Evolutionary conservation across 2,797 vertebrate species (phyloP).

Genomic region (Megalops cyprinoides): DNA sequence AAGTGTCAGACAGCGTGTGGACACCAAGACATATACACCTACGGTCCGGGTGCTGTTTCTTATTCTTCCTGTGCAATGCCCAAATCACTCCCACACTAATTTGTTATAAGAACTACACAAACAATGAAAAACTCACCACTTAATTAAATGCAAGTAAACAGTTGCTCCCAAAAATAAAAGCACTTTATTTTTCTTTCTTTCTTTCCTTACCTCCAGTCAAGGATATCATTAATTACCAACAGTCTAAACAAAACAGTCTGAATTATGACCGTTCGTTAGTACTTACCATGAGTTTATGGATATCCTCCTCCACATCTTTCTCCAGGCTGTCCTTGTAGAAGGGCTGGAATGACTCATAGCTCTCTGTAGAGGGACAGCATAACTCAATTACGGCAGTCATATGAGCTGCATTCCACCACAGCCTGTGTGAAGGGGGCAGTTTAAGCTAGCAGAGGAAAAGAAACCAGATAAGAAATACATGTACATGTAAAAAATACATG

Average conservation of each 20-base stretch:
- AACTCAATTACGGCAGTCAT: constrained; percentile 9
- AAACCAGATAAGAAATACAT: no score
- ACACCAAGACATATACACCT: not conserved
- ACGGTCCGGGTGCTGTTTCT: not conserved
- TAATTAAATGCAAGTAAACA: not conserved
- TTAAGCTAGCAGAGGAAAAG: not conserved
- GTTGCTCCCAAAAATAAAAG: not conserved
- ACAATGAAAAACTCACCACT: not conserved
- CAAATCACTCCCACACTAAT: not conserved
- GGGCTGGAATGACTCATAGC: constrained; percentile 70
- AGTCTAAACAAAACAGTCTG: not conserved
- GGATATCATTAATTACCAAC: not conserved
- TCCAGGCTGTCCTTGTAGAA: constrained; percentile 76
- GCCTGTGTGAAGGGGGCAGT: not conserved
- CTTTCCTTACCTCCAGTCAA: not conserved
- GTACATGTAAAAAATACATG: no score
- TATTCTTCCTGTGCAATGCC: not conserved
- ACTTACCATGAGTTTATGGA: constrained; percentile 79
- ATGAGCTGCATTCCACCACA: not conserved
- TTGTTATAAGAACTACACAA: not conserved
- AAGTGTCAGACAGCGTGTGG: no score
- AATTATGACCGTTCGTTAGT: not conserved
- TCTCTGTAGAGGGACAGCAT: constrained; percentile 66
- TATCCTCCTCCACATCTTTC: constrained; percentile 71
- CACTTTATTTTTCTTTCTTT: no score